Base-by-base conservation (phyloP, 2,888 invertebrate genomes). In the Glaucopsyche alexis region DNA sequence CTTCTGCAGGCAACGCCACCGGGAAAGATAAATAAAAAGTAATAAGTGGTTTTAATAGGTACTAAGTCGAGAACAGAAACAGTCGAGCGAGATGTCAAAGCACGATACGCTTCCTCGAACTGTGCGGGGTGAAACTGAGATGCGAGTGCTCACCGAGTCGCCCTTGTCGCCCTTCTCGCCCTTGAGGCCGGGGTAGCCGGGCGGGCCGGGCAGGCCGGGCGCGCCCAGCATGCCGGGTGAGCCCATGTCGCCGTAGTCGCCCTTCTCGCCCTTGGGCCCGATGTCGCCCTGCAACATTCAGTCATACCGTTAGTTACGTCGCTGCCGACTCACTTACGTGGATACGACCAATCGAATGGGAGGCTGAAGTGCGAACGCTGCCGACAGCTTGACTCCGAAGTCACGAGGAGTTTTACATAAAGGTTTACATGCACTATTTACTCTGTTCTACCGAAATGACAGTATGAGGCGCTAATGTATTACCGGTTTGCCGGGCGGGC, bases 221-320 rank as follows among this genome's bases (percentile, higher is more conserved):
- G 98, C 98, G 78, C 98, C 98, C 95, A 98, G 97, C 82, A 98
- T 94, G 75, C 99, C 98, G 13, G 98, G 97, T 9, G 97, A 97
- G 67, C 98, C 98, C 87, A 98, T 97, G 85, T 98, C 97, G 11
- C 98, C 98, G 85, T 96, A 96, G 83, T 97, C 97, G 73, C 98
- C 98, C 83, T 97, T 96, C 79, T 96, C 96, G 70, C 98, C 98
- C 83, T 97, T 97, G 7, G 96, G 96, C 29, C 98, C 98, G 80
- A 95, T 94, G 82, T 95, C 95, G 71, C 98, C 98, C 94, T 96
- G 88, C 0, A 84, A 55, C 1, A 11, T 55, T 11, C 42, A 42
- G 8, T 8, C 4, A 1, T 42, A 1, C 42, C 42, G 42, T 42
- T 42, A 7, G 42, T 42, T 42, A 42, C 42, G 42, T 42, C 42